Percentiles rank a stretch among this genome's conserved stretches.
Evolutionary conservation across 2,113 vertebrate genomes (phyloP).

Genomic region (Australoheros scitulus): DNA sequence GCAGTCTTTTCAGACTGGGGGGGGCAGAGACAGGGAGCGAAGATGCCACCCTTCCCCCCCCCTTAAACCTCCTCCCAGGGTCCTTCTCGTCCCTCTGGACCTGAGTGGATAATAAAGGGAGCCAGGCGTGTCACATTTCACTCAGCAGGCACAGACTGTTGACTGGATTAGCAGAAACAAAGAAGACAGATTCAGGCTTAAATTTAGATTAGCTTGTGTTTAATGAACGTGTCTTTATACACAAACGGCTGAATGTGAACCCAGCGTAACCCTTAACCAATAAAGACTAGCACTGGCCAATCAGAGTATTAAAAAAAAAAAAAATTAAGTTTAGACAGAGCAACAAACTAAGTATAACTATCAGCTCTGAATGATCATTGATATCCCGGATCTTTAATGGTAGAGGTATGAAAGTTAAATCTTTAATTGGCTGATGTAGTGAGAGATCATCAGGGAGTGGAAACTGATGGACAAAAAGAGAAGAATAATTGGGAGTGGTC

Average conservation of each 20-base stretch:
- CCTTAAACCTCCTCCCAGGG: not conserved
- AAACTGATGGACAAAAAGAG: too few species aligned
- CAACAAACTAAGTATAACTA: too few species aligned
- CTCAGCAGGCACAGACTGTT: not conserved
- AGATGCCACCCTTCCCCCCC: not conserved
- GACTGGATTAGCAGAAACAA: not conserved
- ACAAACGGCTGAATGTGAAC: too few species aligned
- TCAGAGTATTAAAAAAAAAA: too few species aligned
- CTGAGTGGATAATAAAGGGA: not conserved
- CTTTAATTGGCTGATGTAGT: too few species aligned
- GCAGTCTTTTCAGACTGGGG: not conserved
- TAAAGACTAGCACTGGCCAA: too few species aligned
- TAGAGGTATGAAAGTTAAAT: too few species aligned
- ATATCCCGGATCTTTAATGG: not conserved
- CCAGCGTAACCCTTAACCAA: too few species aligned
- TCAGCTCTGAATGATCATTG: not conserved
- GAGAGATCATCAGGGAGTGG: too few species aligned
- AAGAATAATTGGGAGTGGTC: too few species aligned
- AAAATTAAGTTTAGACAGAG: too few species aligned
- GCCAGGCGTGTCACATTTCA: slow-evolving; percentile 32
- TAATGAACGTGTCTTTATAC: too few species aligned
- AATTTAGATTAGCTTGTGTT: fast-evolving
- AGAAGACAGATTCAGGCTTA: not conserved
- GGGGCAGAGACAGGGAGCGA: not conserved
- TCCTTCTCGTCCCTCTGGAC: slow-evolving; percentile 4